Evolutionary conservation across 2,113 vertebrate species (phyloP).

Genomic region (Pyxicephalus adspersus): DNA sequence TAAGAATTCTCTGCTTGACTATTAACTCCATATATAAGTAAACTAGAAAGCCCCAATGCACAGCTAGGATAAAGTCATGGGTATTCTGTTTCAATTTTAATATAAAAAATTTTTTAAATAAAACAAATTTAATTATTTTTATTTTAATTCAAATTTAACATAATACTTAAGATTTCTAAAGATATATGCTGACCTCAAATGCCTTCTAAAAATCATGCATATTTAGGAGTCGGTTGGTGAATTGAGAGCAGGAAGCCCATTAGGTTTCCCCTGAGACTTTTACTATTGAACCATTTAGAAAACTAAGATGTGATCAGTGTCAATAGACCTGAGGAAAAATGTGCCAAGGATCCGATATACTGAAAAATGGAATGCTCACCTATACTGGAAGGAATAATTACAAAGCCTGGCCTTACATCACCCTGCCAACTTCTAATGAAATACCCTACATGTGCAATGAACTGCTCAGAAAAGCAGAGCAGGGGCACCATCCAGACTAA

Average conservation of each 20-base stretch:
- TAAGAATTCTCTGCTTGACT: too few species aligned
- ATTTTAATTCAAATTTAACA: too few species aligned
- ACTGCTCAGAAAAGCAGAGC: neutral
- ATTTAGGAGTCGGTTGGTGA: neutral
- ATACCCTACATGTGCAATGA: neutral
- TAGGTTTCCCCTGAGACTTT: neutral
- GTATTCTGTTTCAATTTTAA: too few species aligned
- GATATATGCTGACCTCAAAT: neutral
- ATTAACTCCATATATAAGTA: too few species aligned
- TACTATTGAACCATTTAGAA: constrained; percentile 2
- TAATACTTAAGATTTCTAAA: too few species aligned
- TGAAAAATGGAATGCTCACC: neutral
- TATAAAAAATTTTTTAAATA: too few species aligned
- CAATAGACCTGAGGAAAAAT: neutral
- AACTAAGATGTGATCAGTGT: neutral
- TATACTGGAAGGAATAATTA: neutral
- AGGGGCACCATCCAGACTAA: neutral
- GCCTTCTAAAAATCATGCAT: neutral
- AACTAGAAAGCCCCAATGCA: too few species aligned
- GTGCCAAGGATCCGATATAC: neutral
- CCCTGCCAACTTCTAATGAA: too few species aligned
- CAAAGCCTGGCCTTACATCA: neutral
- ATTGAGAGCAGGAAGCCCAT: neutral
- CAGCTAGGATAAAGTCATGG: too few species aligned
- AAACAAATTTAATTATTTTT: too few species aligned